Conservation (phyloP, 2,888 invertebrate genomes). For the Eupelmus urozonus region DNA sequence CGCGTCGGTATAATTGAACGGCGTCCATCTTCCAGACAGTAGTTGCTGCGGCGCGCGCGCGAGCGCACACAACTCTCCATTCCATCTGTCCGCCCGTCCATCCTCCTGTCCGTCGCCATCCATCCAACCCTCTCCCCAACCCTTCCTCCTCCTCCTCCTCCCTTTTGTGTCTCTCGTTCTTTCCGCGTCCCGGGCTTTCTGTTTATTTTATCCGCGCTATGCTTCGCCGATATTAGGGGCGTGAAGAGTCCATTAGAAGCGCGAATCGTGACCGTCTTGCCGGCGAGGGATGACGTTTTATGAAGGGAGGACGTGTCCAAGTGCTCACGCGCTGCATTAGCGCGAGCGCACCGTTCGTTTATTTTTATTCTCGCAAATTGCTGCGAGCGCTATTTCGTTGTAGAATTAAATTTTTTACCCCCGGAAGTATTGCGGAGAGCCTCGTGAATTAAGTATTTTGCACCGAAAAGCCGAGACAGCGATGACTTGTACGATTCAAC, state of each 20-base stretch:
- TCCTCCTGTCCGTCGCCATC: slow-evolving; percentile 51
- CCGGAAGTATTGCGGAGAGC: too few relatives aligned
- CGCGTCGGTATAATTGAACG: slow-evolving; percentile 68
- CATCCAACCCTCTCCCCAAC: slow-evolving; percentile 17
- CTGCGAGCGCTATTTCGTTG: too few relatives aligned
- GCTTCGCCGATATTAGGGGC: slow-evolving; percentile 8
- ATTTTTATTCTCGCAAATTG: too few relatives aligned
- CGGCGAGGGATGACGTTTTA: background rate
- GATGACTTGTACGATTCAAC: too few relatives aligned
- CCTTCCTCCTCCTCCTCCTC: slow-evolving; percentile 11
- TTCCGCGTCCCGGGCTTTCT: slow-evolving; percentile 17
- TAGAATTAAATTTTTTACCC: too few relatives aligned
- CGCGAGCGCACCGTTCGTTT: too few relatives aligned
- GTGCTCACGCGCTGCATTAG: background rate
- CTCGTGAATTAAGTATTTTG: too few relatives aligned
- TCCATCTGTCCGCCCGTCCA: slow-evolving; percentile 58
- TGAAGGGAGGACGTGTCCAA: background rate
- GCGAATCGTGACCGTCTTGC: slow-evolving; percentile 32
- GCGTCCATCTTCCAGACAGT: slow-evolving; percentile 67
- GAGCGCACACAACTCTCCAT: slow-evolving; percentile 57
- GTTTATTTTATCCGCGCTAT: slow-evolving; percentile 49
- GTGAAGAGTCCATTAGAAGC: slow-evolving; percentile 49
- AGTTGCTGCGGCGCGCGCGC: background rate
- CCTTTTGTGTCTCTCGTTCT: background rate
- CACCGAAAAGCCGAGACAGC: too few relatives aligned